Base-by-base conservation (phyloP, 1,140 invertebrate species). In the Scaptodrosophila lebanonensis region DNA sequence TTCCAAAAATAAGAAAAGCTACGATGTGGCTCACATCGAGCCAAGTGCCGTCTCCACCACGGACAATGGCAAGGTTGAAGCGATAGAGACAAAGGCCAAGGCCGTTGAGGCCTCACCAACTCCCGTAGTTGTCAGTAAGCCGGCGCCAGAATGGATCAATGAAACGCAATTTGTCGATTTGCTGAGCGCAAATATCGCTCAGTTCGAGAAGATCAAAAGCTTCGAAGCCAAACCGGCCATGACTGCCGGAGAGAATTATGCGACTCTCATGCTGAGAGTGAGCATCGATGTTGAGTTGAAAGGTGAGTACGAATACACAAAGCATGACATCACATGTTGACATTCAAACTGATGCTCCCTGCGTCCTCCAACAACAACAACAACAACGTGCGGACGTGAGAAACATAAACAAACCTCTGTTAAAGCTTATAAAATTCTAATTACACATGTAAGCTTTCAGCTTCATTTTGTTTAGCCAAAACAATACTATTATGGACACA, bases 141-240 rank as follows among this genome's bases (percentile, higher is more conserved):
- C 40, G 16, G 50, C 64, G 7, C 87, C 87, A 20, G 12, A 70
- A 15, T 90, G 89, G 89, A 48, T 90, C 22, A 86, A 88, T 47
- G 45, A 69, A 36, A 62, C 85, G 18, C 88, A 88, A 17, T 64
- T 87, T 4, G 61, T 87, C 35, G 86, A 86, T 59, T 56, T 88
- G 35, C 62, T 90, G 0, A 69, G 67, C 16, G 64, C 84, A 4
- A 48, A 49, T 36, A 59, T 83, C 4, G 83, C 85, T 13, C 48
- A 69, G 3, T 79, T 86, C 27, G 68, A 87, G 18, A 65, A 65
- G 33, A 82, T 85, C n/a, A 29, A 54, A 30, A 45, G 52, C 3
- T 85, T 85, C 40, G 50, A 25, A 5, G 61, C 57, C 1, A 44
- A 40, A 3, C 70, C 65, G 7, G 83, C 73, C 1, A 38, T 82